Evolutionary conservation across 2,888 invertebrate species (phyloP).

Genomic region (Nephrotoma flavescens): DNA sequence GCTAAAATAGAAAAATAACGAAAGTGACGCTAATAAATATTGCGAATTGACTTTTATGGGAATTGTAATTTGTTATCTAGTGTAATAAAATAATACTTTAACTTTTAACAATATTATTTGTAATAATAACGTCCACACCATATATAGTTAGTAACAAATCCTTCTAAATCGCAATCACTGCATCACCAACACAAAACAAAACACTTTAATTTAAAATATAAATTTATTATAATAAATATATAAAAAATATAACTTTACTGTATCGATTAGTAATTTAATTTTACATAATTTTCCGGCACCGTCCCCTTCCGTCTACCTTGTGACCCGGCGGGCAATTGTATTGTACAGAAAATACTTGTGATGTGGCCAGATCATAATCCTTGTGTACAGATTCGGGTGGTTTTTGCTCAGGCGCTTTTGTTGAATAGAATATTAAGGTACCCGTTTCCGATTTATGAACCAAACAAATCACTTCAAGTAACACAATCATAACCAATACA

Average conservation of each 20-base stretch:
- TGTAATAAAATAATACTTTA: no score
- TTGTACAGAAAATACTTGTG: not conserved
- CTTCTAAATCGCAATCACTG: no score
- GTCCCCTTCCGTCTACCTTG: constrained; percentile 23
- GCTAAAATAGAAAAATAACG: no score
- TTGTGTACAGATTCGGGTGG: not conserved
- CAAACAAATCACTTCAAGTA: not conserved
- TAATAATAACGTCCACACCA: no score
- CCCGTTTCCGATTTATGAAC: not conserved
- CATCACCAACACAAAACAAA: no score
- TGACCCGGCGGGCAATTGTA: constrained; percentile 19
- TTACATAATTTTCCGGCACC: constrained; percentile 16
- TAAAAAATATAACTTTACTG: not conserved
- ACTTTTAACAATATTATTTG: no score
- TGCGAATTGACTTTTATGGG: no score
- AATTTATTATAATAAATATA: not conserved
- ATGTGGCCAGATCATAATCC: not conserved
- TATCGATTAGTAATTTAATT: no score
- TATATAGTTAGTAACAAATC: no score
- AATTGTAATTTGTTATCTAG: no score
- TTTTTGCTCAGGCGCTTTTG: not conserved
- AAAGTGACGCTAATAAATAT: no score
- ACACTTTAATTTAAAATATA: not conserved
- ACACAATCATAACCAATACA: not conserved
- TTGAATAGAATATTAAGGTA: not conserved